Base-by-base conservation (phyloP, 2,888 invertebrate genomes). In the Xestia c-nigrum region DNA sequence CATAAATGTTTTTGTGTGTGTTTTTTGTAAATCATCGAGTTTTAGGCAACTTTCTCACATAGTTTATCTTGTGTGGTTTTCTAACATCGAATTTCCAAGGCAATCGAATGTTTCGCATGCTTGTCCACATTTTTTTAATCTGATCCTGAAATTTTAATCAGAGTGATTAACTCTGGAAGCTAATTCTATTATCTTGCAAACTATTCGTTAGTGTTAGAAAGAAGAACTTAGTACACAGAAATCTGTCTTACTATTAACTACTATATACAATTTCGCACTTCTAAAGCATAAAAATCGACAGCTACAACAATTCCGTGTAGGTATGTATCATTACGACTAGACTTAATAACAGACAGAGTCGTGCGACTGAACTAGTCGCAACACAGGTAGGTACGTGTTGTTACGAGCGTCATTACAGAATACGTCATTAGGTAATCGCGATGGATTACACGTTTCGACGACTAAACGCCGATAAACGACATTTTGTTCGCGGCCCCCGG, bases 381-480 rank as follows among this genome's bases (percentile, higher is more conserved):
- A 78, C 74, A 71, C 78, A 79, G 75, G 81, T 80, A 83, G 74
- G 77, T n/a, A n/a, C n/a, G n/a, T 84, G 78, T 83, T 87, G 85
- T 85, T 89, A 83, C 91, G 91, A 90, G 92, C 92, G 91, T 93
- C 88, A 88, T 88, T 86, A 86, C 69, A 91, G 90, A 90, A 89
- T 92, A 89, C 93, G 92, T 93, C 94, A 95, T 94, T 94, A 93
- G 90, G 90, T 93, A 94, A 94, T 95, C 91, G 91, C 84, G 64
- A 91, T 86, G 92, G 93, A 95, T 94, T 94, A 93, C 92, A 94
- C 91, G 92, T 91, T 91, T 92, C 90, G 90, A 91, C 91, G 92
- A 89, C 94, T 96, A 96, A 96, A 95, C 93, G 94, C 86, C 92
- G 95, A 93, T 95, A 96, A 96, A 95, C 94, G 95, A 88, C 90